Evolutionary conservation across 2,797 vertebrate species (phyloP), one percentile per base, ranked within the genome.

Genomic region (Squalus acanthias): DNA sequence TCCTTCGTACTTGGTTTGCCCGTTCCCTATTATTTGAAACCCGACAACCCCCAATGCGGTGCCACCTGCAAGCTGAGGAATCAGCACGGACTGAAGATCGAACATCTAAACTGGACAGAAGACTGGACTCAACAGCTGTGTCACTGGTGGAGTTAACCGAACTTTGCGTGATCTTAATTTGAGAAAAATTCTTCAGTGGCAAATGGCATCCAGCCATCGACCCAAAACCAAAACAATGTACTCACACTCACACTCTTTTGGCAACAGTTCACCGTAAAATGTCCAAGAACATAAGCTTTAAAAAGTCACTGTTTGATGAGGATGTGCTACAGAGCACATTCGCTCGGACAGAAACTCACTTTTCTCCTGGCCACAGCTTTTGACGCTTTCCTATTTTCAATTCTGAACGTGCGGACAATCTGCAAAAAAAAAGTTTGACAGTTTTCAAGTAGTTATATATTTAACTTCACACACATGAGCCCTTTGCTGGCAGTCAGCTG

Each of bases 331-430:
- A 82, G 91, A 82, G 15, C 10, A 20, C 12, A 2, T 46, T 82
- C 3, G n/a, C 63, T 69, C n/a, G 17, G n/a, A 63, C 60, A 39
- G 91, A 69, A 20, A 93, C 91, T 93, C 94, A 99, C 99, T 98
- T 99, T 99, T 97, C 99, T 98, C 91, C 98, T 98, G 0, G 99
- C 99, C 95, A 99, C 99, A 3, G 99, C 99, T 97, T 99, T 99
- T 1, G 99, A 99, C 0, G 99, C 99, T 97, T 99, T 99, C 92
- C 99, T 98, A 0, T 98, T 99, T 97, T 99, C 99, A 0, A 99
- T 99, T 97, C 99, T 99, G 97, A 99, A 99, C 1, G 99, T 99
- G 12, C 99, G 98, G 93, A 99, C 97, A 97, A 99, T 99, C 99
- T 99, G 97, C 0, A 65, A 33, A 17, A 33, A 92, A 50, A 6